A percentile compares a stretch with the other conserved stretches of the same genome.
phyloP scores from a whole-genome alignment of 2,888 invertebrate genomes.

The Drosophila anomelani region DNA sequence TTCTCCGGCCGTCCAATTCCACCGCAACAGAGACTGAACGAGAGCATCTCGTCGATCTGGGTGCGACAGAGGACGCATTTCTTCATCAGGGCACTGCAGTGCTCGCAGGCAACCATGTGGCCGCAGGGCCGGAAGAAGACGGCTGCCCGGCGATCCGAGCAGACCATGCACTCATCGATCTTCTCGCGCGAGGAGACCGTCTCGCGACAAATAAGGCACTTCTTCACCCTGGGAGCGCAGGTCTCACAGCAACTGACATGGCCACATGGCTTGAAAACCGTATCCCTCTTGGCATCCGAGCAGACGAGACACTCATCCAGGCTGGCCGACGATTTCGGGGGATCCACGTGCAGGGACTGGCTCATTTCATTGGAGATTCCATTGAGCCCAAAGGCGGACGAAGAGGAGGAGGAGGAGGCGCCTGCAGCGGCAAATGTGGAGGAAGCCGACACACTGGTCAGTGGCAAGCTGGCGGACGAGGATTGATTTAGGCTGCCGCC shows the following conservation, averaged over 20 bases:
- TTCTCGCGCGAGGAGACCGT: slow-evolving; percentile 91
- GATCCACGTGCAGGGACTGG: slow-evolving; percentile 70
- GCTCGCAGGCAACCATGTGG: slow-evolving; percentile 91
- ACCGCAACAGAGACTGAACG: slow-evolving; percentile 87
- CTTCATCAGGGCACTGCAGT: slow-evolving; percentile 97
- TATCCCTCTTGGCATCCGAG: slow-evolving; percentile 96
- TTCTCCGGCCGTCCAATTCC: slow-evolving; percentile 83
- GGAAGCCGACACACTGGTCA: slow-evolving; percentile 53
- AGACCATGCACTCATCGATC: slow-evolving; percentile 98
- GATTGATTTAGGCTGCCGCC: slow-evolving; percentile 66
- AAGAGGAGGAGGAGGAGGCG: slow-evolving; percentile 28
- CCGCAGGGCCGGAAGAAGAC: slow-evolving; percentile 97
- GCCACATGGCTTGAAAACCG: slow-evolving; percentile 94
- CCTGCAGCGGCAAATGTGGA: slow-evolving; percentile 52
- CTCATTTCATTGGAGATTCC: slow-evolving; percentile 68
- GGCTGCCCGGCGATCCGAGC: slow-evolving; percentile 96
- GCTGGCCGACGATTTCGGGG: slow-evolving; percentile 69
- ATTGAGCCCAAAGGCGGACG: slow-evolving; percentile 59
- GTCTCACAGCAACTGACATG: slow-evolving; percentile 97
- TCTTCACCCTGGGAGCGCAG: slow-evolving; percentile 95
- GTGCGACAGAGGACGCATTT: slow-evolving; percentile 98
- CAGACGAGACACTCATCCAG: slow-evolving; percentile 97
- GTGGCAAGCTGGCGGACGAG: slow-evolving; percentile 65
- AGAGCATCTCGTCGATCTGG: slow-evolving; percentile 90
- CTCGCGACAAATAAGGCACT: slow-evolving; percentile 96